phyloP scores from a whole-genome alignment of 2,797 vertebrate genomes.

The Chromobotia macracanthus region DNA sequence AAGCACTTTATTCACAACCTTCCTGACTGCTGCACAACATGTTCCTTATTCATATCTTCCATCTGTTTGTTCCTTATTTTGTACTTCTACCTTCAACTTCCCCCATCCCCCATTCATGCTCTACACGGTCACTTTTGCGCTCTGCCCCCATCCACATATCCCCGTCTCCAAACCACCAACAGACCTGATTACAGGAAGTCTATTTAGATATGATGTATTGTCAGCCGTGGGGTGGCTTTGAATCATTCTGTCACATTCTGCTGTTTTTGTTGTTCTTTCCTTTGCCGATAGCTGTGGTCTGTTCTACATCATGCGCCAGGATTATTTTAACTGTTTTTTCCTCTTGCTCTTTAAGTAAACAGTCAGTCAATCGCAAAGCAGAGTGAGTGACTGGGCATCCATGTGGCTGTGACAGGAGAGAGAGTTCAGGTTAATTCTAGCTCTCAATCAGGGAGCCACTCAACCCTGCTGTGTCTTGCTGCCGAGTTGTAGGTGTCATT shows the following conservation, averaged over 20 bases:
- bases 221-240: slow-evolving; percentile 57
- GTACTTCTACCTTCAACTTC: slow-evolving; percentile 9
- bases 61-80: slow-evolving; percentile 12
- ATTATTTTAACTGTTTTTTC: slow-evolving; percentile 56
- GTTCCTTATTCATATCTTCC: slow-evolving; percentile 28
- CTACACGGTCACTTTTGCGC: background rate
- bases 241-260: slow-evolving; percentile 58
- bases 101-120: slow-evolving; percentile 12
- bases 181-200: slow-evolving; percentile 67
- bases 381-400: slow-evolving; percentile 22
- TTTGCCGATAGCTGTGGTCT: slow-evolving; percentile 55
- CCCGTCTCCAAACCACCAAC: slow-evolving; percentile 46
- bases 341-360: slow-evolving; percentile 55
- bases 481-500: background rate
- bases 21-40: slow-evolving; percentile 10
- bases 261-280: slow-evolving; percentile 61
- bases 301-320: slow-evolving; percentile 58
- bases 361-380: slow-evolving; percentile 40
- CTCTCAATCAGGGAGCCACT: slow-evolving; percentile 26
- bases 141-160: slow-evolving; percentile 43
- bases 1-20: too few relatives aligned
- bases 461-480: slow-evolving; percentile 25
- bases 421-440: slow-evolving; percentile 37
- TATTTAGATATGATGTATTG: slow-evolving; percentile 67
- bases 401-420: background rate